Base-by-base conservation (phyloP, 2,797 vertebrate genomes). In the Dermochelys coriacea region DNA sequence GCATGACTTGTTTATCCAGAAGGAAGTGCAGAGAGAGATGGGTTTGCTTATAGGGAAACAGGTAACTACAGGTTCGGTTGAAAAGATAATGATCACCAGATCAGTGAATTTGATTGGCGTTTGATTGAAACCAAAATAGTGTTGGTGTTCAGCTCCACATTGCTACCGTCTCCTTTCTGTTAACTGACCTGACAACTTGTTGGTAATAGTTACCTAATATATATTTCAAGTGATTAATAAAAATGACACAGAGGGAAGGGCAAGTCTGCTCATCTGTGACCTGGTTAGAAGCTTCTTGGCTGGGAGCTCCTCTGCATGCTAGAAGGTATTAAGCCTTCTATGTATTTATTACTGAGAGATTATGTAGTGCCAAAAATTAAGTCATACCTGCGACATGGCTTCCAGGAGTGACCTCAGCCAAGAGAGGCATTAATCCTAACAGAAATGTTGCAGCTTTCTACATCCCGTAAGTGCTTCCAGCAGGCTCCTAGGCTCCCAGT, bases 151-250 rank as follows among this genome's bases (percentile, higher is more conserved):
- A 3, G 89, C 92, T 95, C 95, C 94, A 78, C 82, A 91, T 85
- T 94, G 93, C 95, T 97, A 92, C 91, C 95, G 94, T 93, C 96
- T 94, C 49, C 52, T 95, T 96, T 95, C 0, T 91, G 94, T 94
- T 96, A 97, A 97, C 85, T 94, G 91, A 95, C 93, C 93, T 94
- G 85, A 97, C 94, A 92, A 83, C 88, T 68, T 94, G 94, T 79
- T 96, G 96, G 93, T 81, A 96, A 96, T 95, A 95, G 95, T 90
- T 98, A 96, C 97, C 97, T 96, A 97, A 97, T 55, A 68, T 95
- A 93, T 93, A 85, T 91, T 89, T 94, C 80, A 89, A 92, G 90
- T 97, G 97, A 98, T 96, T 97, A 96, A 97, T 94, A 94, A 93
- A 94, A 96, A 68, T 96, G 86, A 96, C 96, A 97, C 95, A 52